A percentile compares a stretch with the other conserved stretches of the same genome.
Evolutionary conservation across 2,113 vertebrate genomes (phyloP).

Genomic region (Dipodomys merriami): DNA sequence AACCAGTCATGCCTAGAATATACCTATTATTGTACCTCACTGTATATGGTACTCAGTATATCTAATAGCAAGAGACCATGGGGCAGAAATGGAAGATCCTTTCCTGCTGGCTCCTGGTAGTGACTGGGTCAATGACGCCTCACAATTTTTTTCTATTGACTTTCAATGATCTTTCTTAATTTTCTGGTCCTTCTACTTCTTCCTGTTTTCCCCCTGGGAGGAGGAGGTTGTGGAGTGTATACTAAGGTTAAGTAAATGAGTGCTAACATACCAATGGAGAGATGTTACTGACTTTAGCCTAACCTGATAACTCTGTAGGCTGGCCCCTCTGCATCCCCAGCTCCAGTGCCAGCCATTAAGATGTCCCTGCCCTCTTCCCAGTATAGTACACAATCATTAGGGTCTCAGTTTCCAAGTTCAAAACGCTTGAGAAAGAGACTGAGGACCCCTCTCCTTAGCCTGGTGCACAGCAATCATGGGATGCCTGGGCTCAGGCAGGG

Average conservation of each 20-base stretch:
- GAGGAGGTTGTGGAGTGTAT: not conserved
- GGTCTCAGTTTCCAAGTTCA: not conserved
- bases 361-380: not conserved
- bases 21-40: not conserved
- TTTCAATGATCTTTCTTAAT: not conserved
- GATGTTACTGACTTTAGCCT: not conserved
- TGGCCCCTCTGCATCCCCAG: not conserved
- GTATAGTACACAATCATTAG: not conserved
- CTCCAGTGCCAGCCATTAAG: not conserved
- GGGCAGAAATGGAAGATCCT: not conserved
- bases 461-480: too few relatives aligned
- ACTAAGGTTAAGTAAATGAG: not conserved
- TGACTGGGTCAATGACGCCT: not conserved
- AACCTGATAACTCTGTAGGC: not conserved
- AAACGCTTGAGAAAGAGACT: not conserved
- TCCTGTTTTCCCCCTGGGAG: not conserved
- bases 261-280: not conserved
- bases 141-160: not conserved
- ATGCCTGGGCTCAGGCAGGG: not conserved
- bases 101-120: not conserved
- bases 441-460: not conserved
- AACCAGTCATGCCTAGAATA: too few relatives aligned
- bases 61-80: not conserved
- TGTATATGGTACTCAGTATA: not conserved
- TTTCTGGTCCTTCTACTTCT: not conserved